Conservation (phyloP, 2,888 invertebrate species). For the Noctua janthina region DNA sequence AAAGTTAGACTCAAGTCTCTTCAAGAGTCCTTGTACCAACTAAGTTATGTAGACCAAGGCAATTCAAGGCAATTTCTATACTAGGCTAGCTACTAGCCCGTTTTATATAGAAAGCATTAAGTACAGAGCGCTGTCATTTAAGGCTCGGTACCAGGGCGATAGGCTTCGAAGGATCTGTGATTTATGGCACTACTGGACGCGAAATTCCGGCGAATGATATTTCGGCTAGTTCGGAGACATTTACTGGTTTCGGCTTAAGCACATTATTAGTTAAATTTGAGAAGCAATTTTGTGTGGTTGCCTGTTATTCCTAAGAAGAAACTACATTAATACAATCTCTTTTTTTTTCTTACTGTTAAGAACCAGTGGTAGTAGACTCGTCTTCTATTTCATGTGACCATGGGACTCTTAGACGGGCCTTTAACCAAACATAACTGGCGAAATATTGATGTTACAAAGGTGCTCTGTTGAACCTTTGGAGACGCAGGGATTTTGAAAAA, state of each 20-base stretch:
- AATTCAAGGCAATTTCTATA: constrained; percentile 45
- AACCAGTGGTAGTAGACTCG: too few relatives aligned
- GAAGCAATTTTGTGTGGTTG: not conserved
- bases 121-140: constrained; percentile 41
- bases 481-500: not conserved
- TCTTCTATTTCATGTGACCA: not conserved
- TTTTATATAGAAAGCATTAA: constrained; percentile 42
- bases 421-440: not conserved
- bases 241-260: constrained; percentile 9
- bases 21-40: constrained; percentile 17
- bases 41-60: constrained; percentile 19
- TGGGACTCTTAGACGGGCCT: too few relatives aligned
- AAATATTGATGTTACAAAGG: not conserved
- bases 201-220: constrained; percentile 44
- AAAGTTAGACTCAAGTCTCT: constrained; percentile 23
- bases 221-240: constrained; percentile 14
- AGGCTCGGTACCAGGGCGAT: constrained; percentile 32
- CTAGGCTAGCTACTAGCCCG: not conserved
- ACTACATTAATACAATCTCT: too few relatives aligned
- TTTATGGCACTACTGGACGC: constrained; percentile 40
- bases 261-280: not conserved
- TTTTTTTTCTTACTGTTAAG: too few relatives aligned
- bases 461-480: not conserved
- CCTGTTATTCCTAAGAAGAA: not conserved
- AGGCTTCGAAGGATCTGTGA: constrained; percentile 51